Conservation (phyloP, 2,888 invertebrate genomes). For the Dolichopus griseipennis region DNA sequence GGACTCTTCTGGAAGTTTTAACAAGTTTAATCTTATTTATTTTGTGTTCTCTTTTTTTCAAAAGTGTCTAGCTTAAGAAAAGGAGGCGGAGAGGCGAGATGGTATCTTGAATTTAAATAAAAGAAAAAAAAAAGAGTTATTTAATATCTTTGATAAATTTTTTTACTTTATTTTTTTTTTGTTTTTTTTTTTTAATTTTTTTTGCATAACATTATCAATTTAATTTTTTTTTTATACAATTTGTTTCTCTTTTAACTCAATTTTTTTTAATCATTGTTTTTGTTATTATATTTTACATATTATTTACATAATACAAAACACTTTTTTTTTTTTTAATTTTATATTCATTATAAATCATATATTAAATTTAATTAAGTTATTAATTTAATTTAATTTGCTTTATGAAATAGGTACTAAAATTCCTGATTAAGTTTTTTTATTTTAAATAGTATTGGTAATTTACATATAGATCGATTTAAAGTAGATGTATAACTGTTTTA, state of each 20-base stretch:
- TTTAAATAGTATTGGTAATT: too few species aligned
- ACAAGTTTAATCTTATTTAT: too few species aligned
- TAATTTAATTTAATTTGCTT: background rate
- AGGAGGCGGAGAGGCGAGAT: too few species aligned
- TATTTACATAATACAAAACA: constrained; percentile 6
- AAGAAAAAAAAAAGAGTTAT: too few species aligned
- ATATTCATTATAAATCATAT: background rate
- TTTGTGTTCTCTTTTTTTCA: too few species aligned
- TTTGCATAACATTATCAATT: background rate
- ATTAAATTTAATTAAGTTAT: background rate
- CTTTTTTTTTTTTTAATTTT: background rate
- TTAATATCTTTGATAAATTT: background rate
- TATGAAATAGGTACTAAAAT: background rate
- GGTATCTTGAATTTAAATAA: too few species aligned
- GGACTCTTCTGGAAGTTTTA: too few species aligned
- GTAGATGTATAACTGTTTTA: too few species aligned
- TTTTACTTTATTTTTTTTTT: background rate
- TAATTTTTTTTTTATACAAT: background rate
- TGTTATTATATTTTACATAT: background rate
- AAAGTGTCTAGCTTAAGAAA: too few species aligned
- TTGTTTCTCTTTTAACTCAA: constrained; percentile 3
- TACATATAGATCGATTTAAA: too few species aligned
- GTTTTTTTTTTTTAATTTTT: background rate
- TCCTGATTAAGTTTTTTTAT: background rate
- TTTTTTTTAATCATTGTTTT: background rate